phyloP scores from a whole-genome alignment of 2,113 vertebrate genomes.

The Oreotragus oreotragus region DNA sequence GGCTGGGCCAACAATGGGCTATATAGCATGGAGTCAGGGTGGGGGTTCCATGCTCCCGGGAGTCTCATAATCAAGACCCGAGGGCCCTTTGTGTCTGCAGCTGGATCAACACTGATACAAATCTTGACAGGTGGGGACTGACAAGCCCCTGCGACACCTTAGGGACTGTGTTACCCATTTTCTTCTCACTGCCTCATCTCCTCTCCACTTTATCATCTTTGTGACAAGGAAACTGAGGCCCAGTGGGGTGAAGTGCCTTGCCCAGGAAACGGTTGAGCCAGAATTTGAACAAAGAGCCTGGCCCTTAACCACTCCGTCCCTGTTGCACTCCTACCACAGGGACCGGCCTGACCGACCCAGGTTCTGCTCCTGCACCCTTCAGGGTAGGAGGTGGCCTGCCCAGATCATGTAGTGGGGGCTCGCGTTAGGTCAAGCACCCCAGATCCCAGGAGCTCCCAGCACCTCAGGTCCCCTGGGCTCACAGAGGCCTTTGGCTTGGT shows the following conservation, averaged over 20 bases:
- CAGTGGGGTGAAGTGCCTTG: accelerated
- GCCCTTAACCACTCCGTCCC: neutral
- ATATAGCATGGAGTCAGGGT: accelerated
- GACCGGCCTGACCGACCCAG: accelerated
- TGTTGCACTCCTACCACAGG: accelerated
- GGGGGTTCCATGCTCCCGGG: neutral
- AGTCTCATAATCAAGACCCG: neutral
- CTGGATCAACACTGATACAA: accelerated
- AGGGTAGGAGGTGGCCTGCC: neutral
- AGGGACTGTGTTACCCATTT: accelerated
- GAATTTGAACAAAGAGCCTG: neutral
- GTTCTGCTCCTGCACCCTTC: neutral
- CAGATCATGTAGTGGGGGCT: accelerated
- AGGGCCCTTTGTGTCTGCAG: neutral
- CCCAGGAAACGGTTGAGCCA: neutral
- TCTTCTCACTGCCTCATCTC: neutral
- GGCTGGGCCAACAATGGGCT: accelerated
- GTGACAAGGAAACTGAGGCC: neutral
- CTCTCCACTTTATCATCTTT: neutral
- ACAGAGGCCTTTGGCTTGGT: neutral
- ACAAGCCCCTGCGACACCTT: accelerated
- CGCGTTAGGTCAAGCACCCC: neutral
- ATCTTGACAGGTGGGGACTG: accelerated
- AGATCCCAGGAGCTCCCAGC: neutral
- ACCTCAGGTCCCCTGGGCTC: neutral